Evolutionary conservation across 2,113 vertebrate species (phyloP).

Genomic region (Epinephelus fuscoguttatus): DNA sequence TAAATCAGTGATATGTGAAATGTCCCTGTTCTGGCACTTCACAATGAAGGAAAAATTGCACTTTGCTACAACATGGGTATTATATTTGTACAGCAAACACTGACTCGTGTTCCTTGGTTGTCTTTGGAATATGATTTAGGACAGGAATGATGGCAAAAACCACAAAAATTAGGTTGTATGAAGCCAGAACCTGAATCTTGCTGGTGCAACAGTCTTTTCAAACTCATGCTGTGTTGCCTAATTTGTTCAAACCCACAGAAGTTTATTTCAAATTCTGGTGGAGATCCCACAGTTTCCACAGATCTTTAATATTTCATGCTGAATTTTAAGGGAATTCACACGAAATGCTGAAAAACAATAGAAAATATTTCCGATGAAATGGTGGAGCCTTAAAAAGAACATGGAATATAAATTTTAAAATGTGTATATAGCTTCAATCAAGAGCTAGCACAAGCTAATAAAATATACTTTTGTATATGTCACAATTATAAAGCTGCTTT

Average conservation of each 20-base stretch:
- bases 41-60: neutral
- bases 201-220: neutral
- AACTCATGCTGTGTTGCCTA: neutral
- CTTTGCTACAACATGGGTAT: neutral
- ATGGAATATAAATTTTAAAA: neutral
- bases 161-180: neutral
- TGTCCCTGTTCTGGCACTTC: neutral
- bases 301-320: neutral
- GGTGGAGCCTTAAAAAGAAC: neutral
- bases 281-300: too few species aligned
- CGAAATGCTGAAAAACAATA: neutral
- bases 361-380: neutral
- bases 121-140: neutral
- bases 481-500: neutral
- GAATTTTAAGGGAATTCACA: neutral
- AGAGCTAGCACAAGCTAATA: neutral
- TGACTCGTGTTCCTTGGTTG: neutral
- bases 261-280: too few species aligned
- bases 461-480: conserved; percentile 6
- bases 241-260: neutral
- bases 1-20: neutral
- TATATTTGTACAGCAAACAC: neutral
- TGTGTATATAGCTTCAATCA: neutral
- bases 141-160: neutral
- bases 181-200: neutral